Conservation (phyloP, 2,113 vertebrate genomes). For the Chinchilla lanigera region DNA sequence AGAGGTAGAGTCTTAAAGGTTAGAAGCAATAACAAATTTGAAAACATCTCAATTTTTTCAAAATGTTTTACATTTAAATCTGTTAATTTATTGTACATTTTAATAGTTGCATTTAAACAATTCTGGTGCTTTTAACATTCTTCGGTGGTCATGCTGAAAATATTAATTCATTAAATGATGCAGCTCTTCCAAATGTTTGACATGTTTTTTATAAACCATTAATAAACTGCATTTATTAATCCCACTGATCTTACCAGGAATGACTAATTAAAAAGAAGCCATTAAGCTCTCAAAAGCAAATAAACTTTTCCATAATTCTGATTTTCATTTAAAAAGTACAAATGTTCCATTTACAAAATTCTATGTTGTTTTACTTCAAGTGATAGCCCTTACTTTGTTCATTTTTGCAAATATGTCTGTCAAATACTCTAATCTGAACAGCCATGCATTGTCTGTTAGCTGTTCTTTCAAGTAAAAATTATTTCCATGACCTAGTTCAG, state of each 20-base stretch:
- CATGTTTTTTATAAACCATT: neutral
- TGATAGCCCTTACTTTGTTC: neutral
- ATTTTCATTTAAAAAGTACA: neutral
- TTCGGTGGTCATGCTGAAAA: neutral
- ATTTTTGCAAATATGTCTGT: neutral
- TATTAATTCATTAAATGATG: slow-evolving; percentile 2
- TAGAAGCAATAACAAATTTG: neutral
- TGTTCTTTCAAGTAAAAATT: slow-evolving; percentile 45
- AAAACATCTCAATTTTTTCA: neutral
- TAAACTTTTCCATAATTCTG: neutral
- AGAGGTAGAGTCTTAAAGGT: neutral
- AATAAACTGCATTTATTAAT: neutral
- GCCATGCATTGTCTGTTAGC: neutral
- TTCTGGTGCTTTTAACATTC: neutral
- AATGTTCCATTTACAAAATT: neutral
- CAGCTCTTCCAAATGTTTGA: neutral
- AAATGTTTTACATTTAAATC: neutral
- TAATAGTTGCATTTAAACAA: neutral
- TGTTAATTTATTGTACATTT: neutral
- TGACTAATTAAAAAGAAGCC: neutral
- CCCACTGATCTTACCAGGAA: neutral
- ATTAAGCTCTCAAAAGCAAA: neutral
- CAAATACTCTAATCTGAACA: neutral
- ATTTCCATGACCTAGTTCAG: neutral
- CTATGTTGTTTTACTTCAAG: neutral